Percentiles rank a stretch among this genome's conserved stretches.
phyloP scores from a whole-genome alignment of 2,797 vertebrate species.

The Gila robusta region DNA sequence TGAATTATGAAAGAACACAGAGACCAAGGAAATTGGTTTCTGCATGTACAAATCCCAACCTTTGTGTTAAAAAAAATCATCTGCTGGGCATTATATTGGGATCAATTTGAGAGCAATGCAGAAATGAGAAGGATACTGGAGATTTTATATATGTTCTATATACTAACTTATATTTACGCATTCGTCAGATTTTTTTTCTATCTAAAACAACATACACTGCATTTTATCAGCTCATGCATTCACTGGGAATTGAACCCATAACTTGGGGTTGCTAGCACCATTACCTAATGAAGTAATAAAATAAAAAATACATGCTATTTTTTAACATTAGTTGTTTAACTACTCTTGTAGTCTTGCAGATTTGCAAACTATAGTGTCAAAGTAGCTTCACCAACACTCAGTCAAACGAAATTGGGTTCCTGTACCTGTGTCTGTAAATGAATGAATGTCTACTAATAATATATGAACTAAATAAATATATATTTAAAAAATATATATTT shows the following conservation, averaged over 20 bases:
- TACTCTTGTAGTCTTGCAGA: too few species aligned
- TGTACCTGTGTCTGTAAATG: neutral
- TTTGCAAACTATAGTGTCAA: neutral
- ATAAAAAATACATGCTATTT: neutral
- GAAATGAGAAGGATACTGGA: slow-evolving; percentile 42
- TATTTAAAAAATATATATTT: too few species aligned
- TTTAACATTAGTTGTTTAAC: too few species aligned
- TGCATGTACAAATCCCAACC: slow-evolving; percentile 71
- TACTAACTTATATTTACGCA: neutral
- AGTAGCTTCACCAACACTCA: neutral
- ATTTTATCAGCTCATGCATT: neutral
- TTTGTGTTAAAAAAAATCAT: slow-evolving; percentile 32
- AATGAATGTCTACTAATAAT: neutral
- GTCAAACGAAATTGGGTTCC: too few species aligned
- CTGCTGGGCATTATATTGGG: slow-evolving; percentile 5
- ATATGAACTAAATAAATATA: neutral
- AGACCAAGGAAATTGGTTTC: slow-evolving; percentile 17
- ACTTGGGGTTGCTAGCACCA: neutral
- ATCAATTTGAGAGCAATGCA: slow-evolving; percentile 21
- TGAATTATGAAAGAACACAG: slow-evolving; percentile 54
- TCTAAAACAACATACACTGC: neutral
- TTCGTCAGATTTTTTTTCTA: neutral
- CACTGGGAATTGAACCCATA: neutral
- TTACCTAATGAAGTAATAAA: neutral
- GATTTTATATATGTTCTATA: neutral